Base-by-base conservation (phyloP, 2,888 invertebrate species). In the Cryptocephalus primarius region DNA sequence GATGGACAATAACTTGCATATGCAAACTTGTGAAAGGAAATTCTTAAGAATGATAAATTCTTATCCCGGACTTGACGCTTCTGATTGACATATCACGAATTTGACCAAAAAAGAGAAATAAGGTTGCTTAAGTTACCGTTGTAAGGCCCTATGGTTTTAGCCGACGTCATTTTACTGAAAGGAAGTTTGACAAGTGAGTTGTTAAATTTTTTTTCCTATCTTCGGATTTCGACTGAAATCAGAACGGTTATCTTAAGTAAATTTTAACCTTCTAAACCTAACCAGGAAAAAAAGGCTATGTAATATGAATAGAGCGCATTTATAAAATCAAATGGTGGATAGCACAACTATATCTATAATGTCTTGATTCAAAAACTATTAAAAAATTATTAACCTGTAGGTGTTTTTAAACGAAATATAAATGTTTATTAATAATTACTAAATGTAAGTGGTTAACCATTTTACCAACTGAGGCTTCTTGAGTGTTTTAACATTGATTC, bases 81-180 rank as follows among this genome's bases (percentile, higher is more conserved):
- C 10, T 14, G 47, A 44, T 46, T 48, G 47, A 54, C 50, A 51
- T 48, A 54, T 53, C 54, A 55, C 50, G 50, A 52, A 47, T 43
- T 47, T 51, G 55, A 54, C 54, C 50, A 50, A 36, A 45, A 39
- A 42, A 39, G 6, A 41, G 12, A 33, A 22, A 36, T 11, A 11
- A 10, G 48, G 45, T 47, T 41, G 47, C 51, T 63, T 60, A 57
- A 57, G 57, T 56, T 22, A 56, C 58, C 55, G 63, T 61, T 60
- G 11, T 55, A 56, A 64, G 66, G 65, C 65, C 65, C 66, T 65
- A 64, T 62, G 11, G 11, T 62, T 62, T 52, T 49, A 48, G 47
- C 49, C 43, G 47, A 48, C 36, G 36, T 46, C 47, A 42, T 32
- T n/a, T 14, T n/a, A 40, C 42, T 32, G 49, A 50, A 49, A 55